Base-by-base conservation (phyloP, 1,140 invertebrate species). In the Drosophila jambulina region DNA sequence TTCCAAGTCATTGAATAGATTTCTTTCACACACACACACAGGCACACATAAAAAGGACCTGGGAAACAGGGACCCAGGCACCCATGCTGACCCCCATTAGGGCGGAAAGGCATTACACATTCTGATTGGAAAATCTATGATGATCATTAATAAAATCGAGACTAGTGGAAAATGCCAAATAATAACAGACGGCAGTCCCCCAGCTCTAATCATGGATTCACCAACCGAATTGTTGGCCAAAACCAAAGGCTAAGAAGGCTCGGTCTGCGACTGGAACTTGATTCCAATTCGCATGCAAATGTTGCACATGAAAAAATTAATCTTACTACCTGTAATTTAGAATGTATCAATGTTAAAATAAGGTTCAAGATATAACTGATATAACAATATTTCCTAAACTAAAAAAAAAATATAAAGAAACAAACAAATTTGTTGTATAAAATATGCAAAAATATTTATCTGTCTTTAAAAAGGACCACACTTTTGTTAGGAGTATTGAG, bases 51-150 rank as follows among this genome's bases (percentile, higher is more conserved):
- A 75, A 78, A 75, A 82, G 63, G 40, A 63, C 42, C 27, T 34
- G 25, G 48, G n/a, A 34, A 6, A 21, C 19, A 53, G 51, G 32
- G 51, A 23, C 10, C 15, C 51, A 8, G 36, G 68, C 19, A 34
- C 25, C 25, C 27, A 25, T 13, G 29, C 25, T 45, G 67, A 64
- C 51, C 58, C 53, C 49, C 61, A 68, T 82, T 74, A 71, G 64
- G 77, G 65, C 76, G 19, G 36, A 78, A 79, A 78, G 49, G 75
- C 75, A 80, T 70, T 80, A 80, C 64, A 83, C 61, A 70, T 51
- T 77, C 76, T 87, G 84, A 88, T 87, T 87, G 83, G 76, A 74
- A 87, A 86, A 87, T 88, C 80, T 83, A 83, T 77, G 80, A 80
- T 83, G 82, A 82, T 86, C 82, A 86, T 86, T 86, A 86, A 86